A percentile compares a stretch with the other conserved stretches of the same genome.
Conservation (phyloP, 2,888 invertebrate species). For the Rhingia campestris region DNA sequence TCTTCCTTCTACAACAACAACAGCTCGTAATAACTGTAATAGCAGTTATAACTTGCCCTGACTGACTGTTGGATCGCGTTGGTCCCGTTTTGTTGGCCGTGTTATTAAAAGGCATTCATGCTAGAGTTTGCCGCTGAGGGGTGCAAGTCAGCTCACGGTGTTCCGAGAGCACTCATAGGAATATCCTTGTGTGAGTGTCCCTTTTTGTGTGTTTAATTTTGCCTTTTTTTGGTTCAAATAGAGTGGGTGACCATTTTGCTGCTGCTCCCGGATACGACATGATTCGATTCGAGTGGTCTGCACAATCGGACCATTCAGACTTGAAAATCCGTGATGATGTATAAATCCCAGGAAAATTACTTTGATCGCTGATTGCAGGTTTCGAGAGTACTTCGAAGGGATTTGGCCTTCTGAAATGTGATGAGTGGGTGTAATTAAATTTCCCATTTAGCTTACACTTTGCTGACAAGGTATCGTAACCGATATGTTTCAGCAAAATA, state of each 20-base stretch:
- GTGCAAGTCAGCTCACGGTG: constrained; percentile 33
- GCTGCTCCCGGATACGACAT: constrained; percentile 16
- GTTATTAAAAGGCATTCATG: constrained; percentile 72
- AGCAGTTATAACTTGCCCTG: constrained; percentile 71
- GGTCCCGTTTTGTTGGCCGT: constrained; percentile 52
- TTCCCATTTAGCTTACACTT: constrained; percentile 57
- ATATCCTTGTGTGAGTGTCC: constrained; percentile 45
- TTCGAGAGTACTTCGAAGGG: constrained; percentile 65
- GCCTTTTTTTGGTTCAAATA: constrained; percentile 61
- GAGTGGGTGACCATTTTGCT: constrained; percentile 61
- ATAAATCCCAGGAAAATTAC: constrained; percentile 69
- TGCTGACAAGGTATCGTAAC: not conserved
- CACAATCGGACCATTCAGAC: constrained; percentile 72
- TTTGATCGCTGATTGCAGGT: constrained; percentile 72
- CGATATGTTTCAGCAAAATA: no score
- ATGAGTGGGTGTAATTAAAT: constrained; percentile 71
- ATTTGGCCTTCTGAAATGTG: constrained; percentile 57
- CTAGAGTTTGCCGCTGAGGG: constrained; percentile 44
- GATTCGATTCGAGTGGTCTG: constrained; percentile 66
- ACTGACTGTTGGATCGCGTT: constrained; percentile 56
- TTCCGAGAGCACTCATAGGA: constrained; percentile 37
- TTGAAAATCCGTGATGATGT: constrained; percentile 73
- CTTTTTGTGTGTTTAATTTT: constrained; percentile 54
- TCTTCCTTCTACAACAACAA: constrained; percentile 50
- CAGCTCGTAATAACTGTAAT: constrained; percentile 70